Conservation (phyloP, 2,888 invertebrate genomes). For the Drosophila koepferae region DNA sequence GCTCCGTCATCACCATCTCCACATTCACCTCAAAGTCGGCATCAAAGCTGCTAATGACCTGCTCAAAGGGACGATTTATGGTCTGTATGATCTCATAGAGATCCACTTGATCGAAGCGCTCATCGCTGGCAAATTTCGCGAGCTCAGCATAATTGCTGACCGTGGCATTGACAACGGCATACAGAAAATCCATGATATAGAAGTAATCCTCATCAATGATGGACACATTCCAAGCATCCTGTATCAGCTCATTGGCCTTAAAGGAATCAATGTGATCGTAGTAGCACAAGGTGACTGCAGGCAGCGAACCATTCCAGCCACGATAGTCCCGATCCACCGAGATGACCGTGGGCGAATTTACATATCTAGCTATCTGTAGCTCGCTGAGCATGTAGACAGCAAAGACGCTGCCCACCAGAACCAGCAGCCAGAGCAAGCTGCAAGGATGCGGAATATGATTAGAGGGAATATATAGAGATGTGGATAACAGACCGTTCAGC, state of each 20-base stretch:
- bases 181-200: conserved; percentile 86
- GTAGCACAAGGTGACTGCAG: conserved; percentile 84
- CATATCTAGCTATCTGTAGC: conserved; percentile 76
- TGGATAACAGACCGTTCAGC: conserved; percentile 66
- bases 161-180: conserved; percentile 85
- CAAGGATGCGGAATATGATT: neutral
- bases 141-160: conserved; percentile 84
- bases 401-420: conserved; percentile 68
- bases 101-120: conserved; percentile 84
- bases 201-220: conserved; percentile 84
- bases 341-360: conserved; percentile 82
- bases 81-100: conserved; percentile 82
- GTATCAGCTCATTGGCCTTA: conserved; percentile 80
- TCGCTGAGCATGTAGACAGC: conserved; percentile 69
- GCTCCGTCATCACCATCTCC: conserved; percentile 87
- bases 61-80: conserved; percentile 78
- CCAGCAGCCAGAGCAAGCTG: conserved; percentile 76
- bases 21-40: conserved; percentile 71
- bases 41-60: conserved; percentile 76
- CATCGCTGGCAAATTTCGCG: conserved; percentile 84
- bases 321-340: conserved; percentile 84
- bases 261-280: conserved; percentile 81
- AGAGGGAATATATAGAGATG: neutral
- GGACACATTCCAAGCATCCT: conserved; percentile 85
- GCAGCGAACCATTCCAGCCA: conserved; percentile 83